Evolutionary conservation across 2,888 invertebrate genomes (phyloP).

Genomic region (Xestia rhomboidea): DNA sequence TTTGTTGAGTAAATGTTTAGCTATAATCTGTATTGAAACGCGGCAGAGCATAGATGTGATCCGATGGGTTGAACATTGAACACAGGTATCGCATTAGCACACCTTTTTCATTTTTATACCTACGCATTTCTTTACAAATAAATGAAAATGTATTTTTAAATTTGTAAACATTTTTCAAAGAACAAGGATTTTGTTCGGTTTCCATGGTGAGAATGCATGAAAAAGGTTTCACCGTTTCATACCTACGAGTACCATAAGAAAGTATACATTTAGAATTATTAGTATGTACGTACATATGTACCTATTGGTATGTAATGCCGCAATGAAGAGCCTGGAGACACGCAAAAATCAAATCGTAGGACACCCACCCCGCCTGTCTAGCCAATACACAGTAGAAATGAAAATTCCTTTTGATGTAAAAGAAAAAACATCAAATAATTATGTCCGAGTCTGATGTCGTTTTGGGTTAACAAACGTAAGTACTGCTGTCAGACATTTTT

Average conservation of each 20-base stretch:
- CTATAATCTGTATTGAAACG: constrained; percentile 61
- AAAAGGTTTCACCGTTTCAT: not conserved
- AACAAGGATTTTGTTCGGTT: constrained; percentile 11
- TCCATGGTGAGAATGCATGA: not conserved
- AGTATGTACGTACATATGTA: not conserved
- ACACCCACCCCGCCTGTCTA: constrained; percentile 23
- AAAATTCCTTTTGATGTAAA: constrained; percentile 49
- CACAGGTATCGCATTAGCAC: constrained; percentile 60
- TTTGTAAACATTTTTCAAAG: constrained; percentile 16
- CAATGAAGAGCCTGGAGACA: constrained; percentile 33
- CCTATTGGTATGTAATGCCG: constrained; percentile 1
- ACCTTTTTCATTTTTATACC: constrained; percentile 57
- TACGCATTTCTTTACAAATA: constrained; percentile 44
- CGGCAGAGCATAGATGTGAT: constrained; percentile 55
- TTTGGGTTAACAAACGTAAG: constrained; percentile 53
- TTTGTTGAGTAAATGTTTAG: constrained; percentile 42
- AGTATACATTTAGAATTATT: constrained; percentile 1
- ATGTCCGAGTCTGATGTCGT: constrained; percentile 55
- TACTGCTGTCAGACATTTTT: constrained; percentile 42
- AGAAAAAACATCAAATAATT: constrained; percentile 53
- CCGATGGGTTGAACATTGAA: constrained; percentile 59
- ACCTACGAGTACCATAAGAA: not conserved
- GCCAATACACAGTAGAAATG: constrained; percentile 42
- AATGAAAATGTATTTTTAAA: constrained; percentile 46
- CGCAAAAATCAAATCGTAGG: constrained; percentile 45